Conservation (phyloP, 2,888 invertebrate species). For the Megaustenia siamemsis region DNA sequence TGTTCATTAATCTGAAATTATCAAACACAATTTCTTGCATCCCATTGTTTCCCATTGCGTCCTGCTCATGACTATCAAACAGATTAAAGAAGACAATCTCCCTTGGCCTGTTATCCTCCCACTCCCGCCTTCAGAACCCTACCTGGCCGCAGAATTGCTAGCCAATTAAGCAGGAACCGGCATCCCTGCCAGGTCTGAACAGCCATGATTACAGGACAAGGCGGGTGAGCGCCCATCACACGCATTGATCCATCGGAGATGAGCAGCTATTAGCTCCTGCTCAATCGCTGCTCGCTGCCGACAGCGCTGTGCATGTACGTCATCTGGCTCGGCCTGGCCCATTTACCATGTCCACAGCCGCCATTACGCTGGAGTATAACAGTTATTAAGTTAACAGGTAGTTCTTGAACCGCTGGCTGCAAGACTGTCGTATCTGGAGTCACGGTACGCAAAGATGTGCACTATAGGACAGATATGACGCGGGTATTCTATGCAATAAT, state of each 20-base stretch:
- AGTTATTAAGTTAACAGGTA: constrained; percentile 35
- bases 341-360: constrained; percentile 37
- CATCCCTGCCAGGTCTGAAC: constrained; percentile 26
- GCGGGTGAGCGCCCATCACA: constrained; percentile 14
- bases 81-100: too few species aligned
- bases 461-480: too few species aligned
- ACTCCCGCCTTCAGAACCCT: background rate
- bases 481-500: too few species aligned
- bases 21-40: too few species aligned
- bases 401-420: background rate
- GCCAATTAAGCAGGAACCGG: constrained; percentile 9
- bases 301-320: constrained; percentile 22
- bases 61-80: too few species aligned
- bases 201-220: constrained; percentile 21
- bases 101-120: background rate
- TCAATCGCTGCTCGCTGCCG: constrained; percentile 2
- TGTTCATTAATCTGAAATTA: too few species aligned
- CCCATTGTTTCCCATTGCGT: too few species aligned
- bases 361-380: constrained; percentile 21
- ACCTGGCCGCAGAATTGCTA: background rate
- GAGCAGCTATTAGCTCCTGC: constrained; percentile 28
- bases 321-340: background rate
- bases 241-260: constrained; percentile 28
- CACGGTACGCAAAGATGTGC: background rate
- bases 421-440: background rate